These are phyloP conservation scores for Syngnathus typhle DNA, from an alignment of 2,113 vertebrate genomes.

Conservation along the genomic window DNA sequence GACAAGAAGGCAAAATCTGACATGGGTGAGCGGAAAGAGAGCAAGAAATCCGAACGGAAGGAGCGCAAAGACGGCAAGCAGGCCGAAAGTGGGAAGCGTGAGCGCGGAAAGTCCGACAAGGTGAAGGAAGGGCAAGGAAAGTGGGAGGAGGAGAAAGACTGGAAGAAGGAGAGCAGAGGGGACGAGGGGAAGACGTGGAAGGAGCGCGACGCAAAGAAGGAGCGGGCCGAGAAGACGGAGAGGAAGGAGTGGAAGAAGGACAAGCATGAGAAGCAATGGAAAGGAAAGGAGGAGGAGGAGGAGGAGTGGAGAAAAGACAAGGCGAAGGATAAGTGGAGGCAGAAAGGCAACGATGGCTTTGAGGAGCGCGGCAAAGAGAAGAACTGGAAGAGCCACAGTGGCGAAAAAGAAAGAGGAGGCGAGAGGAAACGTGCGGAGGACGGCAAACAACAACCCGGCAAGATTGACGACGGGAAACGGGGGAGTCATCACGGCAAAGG, in stretches of 20 bases:
- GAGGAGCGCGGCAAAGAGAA: not conserved
- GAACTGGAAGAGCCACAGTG: not conserved
- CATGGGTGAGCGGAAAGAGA: constrained; percentile 43
- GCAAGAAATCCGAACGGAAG: not conserved
- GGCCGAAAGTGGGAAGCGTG: not conserved
- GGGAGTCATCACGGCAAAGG: constrained; percentile 1
- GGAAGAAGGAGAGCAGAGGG: constrained; percentile 29
- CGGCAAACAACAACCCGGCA: not conserved
- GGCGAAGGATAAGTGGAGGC: constrained; percentile 4
- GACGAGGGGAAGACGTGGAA: constrained; percentile 27
- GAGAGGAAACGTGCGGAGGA: not conserved
- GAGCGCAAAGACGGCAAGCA: constrained; percentile 40
- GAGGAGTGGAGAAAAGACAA: constrained; percentile 4
- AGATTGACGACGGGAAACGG: not conserved
- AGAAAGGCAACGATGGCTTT: not conserved
- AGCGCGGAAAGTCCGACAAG: not conserved
- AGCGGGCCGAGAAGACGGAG: constrained; percentile 21
- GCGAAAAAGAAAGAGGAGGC: not conserved
- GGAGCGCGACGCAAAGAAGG: constrained; percentile 7
- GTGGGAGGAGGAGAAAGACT: constrained; percentile 26
- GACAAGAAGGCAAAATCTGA: constrained; percentile 37
- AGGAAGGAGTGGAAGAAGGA: constrained; percentile 23
- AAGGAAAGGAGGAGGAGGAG: constrained; percentile 20
- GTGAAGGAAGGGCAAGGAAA: constrained; percentile 33
- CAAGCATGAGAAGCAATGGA: constrained; percentile 17